A percentile compares a stretch with the other conserved stretches of the same genome.
phyloP scores from a whole-genome alignment of 1,140 invertebrate genomes.

The Sycophila sp. region DNA sequence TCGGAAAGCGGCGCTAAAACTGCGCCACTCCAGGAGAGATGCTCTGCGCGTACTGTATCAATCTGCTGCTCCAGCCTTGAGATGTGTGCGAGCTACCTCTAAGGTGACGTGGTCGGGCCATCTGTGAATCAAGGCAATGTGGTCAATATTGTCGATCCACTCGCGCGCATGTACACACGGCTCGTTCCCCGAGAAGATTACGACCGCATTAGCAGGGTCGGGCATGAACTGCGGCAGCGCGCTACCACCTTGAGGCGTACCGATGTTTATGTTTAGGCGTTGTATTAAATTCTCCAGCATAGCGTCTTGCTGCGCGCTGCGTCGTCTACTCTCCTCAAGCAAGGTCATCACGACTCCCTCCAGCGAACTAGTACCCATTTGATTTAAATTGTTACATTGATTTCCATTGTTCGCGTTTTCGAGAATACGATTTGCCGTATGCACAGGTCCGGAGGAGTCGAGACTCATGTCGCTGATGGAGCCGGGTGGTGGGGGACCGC shows the following conservation, averaged over 20 bases:
- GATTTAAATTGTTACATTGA: no score
- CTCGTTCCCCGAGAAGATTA: slow-evolving; percentile 16
- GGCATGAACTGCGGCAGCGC: no score
- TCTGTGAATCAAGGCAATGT: background rate
- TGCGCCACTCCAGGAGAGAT: background rate
- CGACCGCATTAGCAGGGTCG: no score
- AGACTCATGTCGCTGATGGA: slow-evolving; percentile 3
- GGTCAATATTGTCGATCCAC: slow-evolving; percentile 22
- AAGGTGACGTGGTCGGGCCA: slow-evolving; percentile 12
- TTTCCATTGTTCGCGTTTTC: no score
- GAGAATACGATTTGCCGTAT: no score
- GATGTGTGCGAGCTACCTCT: slow-evolving; percentile 7
- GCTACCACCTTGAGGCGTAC: no score
- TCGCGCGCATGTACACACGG: background rate
- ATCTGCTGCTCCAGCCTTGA: slow-evolving; percentile 14
- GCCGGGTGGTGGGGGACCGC: no score
- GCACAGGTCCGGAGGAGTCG: background rate
- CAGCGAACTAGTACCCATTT: background rate
- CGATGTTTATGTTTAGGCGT: background rate
- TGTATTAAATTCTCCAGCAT: background rate
- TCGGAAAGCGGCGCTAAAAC: background rate
- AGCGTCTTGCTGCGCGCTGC: background rate
- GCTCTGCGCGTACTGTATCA: background rate
- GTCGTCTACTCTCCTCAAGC: background rate
- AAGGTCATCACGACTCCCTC: background rate